Conservation (phyloP, 2,888 invertebrate genomes). For the Polyommatus iphigenia region DNA sequence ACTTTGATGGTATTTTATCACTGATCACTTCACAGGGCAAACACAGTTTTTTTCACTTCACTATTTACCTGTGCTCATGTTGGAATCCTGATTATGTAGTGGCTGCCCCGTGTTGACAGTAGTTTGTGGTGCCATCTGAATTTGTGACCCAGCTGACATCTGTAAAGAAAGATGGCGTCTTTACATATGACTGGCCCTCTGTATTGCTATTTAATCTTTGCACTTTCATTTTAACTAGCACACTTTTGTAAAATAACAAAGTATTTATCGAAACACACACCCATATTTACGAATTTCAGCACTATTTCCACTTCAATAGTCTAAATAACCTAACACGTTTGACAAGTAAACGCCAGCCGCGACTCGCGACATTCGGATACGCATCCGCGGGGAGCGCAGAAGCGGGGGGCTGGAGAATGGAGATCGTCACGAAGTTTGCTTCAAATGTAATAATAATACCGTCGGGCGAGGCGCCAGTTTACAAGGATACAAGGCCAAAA, state of each 20-base stretch:
- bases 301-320: slow-evolving; percentile 54
- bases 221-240: slow-evolving; percentile 48
- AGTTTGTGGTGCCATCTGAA: slow-evolving; percentile 98
- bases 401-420: slow-evolving; percentile 59
- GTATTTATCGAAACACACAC: slow-evolving; percentile 52
- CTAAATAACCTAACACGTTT: slow-evolving; percentile 77
- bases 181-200: slow-evolving; percentile 78
- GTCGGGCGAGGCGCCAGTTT: slow-evolving; percentile 76
- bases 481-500: slow-evolving; percentile 78
- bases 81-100: slow-evolving; percentile 97
- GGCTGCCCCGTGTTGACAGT: slow-evolving; percentile 90
- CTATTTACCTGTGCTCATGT: slow-evolving; percentile 95
- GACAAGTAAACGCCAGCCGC: slow-evolving; percentile 77
- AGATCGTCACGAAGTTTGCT: slow-evolving; percentile 79
- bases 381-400: slow-evolving; percentile 72
- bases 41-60: slow-evolving; percentile 68
- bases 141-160: slow-evolving; percentile 98
- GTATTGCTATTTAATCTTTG: slow-evolving; percentile 49
- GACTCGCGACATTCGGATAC: slow-evolving; percentile 77
- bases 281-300: slow-evolving; percentile 54
- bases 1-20: slow-evolving; percentile 45
- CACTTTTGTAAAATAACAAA: slow-evolving; percentile 55
- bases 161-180: slow-evolving; percentile 84
- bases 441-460: slow-evolving; percentile 76
- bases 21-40: slow-evolving; percentile 63